phyloP scores from a whole-genome alignment of 2,888 invertebrate species.

The Anagyrus pseudococci region DNA sequence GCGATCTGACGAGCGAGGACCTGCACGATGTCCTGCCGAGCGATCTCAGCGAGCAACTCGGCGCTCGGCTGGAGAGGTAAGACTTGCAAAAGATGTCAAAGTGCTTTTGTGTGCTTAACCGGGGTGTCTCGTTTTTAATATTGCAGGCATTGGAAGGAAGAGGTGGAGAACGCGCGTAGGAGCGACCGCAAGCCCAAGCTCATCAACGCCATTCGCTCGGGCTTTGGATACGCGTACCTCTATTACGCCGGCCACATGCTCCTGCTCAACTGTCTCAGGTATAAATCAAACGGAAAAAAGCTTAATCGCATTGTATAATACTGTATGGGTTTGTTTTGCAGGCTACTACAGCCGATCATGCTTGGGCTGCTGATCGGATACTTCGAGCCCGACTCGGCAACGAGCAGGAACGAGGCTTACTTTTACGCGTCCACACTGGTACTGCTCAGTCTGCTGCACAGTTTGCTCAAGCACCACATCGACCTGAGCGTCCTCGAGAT shows the following conservation, averaged over 20 bases:
- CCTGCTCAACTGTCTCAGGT: slow-evolving; percentile 68
- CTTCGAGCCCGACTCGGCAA: slow-evolving; percentile 65
- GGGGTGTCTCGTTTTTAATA: not conserved
- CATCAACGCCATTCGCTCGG: slow-evolving; percentile 67
- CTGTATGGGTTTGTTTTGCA: too few relatives aligned
- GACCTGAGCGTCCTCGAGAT: slow-evolving; percentile 68
- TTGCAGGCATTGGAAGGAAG: slow-evolving; percentile 68
- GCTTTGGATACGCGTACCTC: slow-evolving; percentile 69
- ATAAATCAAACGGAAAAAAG: too few relatives aligned
- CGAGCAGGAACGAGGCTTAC: slow-evolving; percentile 68
- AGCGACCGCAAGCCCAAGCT: slow-evolving; percentile 68
- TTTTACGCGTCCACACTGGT: slow-evolving; percentile 71
- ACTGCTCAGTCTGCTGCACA: slow-evolving; percentile 65
- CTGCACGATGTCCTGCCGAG: slow-evolving; percentile 69
- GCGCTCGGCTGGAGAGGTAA: slow-evolving; percentile 70
- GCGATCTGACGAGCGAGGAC: slow-evolving; percentile 71
- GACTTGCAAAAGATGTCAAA: not conserved
- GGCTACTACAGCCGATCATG: slow-evolving; percentile 69
- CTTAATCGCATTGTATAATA: too few relatives aligned
- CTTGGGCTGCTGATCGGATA: slow-evolving; percentile 71
- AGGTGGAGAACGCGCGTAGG: slow-evolving; percentile 64
- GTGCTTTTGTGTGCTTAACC: not conserved
- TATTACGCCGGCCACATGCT: slow-evolving; percentile 68
- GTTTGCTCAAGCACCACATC: slow-evolving; percentile 72
- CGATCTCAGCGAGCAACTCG: slow-evolving; percentile 71